phyloP scores from a whole-genome alignment of 2,797 vertebrate genomes.

The Odontamblyopus rebecca region DNA sequence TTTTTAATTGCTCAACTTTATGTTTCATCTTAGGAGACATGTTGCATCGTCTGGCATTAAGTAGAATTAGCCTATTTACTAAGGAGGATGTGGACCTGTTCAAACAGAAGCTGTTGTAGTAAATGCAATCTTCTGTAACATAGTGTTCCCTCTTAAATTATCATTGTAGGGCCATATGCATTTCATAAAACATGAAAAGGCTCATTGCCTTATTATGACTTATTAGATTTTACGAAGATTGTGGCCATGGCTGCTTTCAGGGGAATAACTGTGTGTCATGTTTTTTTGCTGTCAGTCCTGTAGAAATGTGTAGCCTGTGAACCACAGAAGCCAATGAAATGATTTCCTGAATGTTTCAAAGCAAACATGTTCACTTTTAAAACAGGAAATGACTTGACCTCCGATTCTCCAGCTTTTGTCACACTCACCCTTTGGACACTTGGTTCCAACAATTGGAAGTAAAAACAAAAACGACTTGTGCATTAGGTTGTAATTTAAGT shows the following conservation, averaged over 20 bases:
- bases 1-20: slow-evolving; percentile 1
- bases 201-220: not conserved
- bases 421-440: slow-evolving; percentile 26
- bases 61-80: slow-evolving; percentile 3
- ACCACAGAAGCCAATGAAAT: slow-evolving; percentile 64
- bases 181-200: not conserved
- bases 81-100: slow-evolving; percentile 19
- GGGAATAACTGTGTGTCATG: slow-evolving; percentile 29
- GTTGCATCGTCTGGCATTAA: slow-evolving; percentile 4
- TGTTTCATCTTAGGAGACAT: not conserved
- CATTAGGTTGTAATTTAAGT: not conserved
- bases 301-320: slow-evolving; percentile 74
- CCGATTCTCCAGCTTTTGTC: slow-evolving; percentile 42
- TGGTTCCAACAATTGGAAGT: slow-evolving; percentile 17
- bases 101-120: slow-evolving; percentile 24
- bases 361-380: slow-evolving; percentile 76
- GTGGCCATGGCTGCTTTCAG: slow-evolving; percentile 3
- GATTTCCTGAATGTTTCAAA: slow-evolving; percentile 78
- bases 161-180: not conserved
- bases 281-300: slow-evolving; percentile 41
- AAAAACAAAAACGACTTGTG: not conserved
- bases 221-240: too few relatives aligned
- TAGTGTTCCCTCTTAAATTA: not conserved
- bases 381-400: slow-evolving; percentile 75
- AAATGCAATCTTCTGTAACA: slow-evolving; percentile 7